These are phyloP conservation scores for Lasioglossum vierecki DNA, from an alignment of 2,888 invertebrate genomes.

Conservation along the genomic window DNA sequence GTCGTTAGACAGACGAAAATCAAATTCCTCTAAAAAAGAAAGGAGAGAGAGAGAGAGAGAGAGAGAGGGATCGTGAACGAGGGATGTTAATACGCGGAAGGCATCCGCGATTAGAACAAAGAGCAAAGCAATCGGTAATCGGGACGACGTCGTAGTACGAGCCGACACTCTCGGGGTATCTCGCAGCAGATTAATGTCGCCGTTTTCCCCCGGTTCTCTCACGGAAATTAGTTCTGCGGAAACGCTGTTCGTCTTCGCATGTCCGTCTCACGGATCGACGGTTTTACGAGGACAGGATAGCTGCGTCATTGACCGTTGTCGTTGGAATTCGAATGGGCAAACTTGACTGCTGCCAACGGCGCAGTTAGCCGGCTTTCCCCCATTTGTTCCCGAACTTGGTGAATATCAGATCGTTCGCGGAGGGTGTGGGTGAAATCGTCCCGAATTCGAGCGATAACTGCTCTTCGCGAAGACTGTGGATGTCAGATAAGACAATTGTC, in stretches of 20 bases:
- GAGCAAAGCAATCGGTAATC: constrained; percentile 9
- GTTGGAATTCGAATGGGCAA: constrained; percentile 67
- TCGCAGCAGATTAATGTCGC: constrained; percentile 35
- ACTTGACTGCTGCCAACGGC: constrained; percentile 59
- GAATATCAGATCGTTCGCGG: constrained; percentile 73
- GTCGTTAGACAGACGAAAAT: no score
- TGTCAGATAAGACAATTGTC: constrained; percentile 59
- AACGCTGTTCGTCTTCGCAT: constrained; percentile 45
- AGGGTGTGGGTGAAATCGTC: constrained; percentile 47
- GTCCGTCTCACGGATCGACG: constrained; percentile 55
- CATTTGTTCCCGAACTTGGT: constrained; percentile 66
- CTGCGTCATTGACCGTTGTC: constrained; percentile 65
- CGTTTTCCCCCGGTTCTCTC: constrained; percentile 30
- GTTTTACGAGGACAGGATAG: constrained; percentile 65
- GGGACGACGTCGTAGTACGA: constrained; percentile 6
- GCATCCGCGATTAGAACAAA: not conserved
- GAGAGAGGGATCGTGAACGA: not conserved
- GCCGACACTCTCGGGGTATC: constrained; percentile 28
- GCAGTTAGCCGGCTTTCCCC: constrained; percentile 56
- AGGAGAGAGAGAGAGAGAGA: no score
- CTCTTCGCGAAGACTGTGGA: constrained; percentile 56
- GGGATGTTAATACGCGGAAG: not conserved
- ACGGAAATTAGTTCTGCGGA: constrained; percentile 58
- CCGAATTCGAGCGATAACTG: constrained; percentile 60
- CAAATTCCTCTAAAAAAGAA: no score